Percentiles rank a stretch among this genome's conserved stretches.
These are phyloP conservation scores for Panthera tigris DNA, from an alignment of 2,113 vertebrate genomes.

Conservation along the genomic window DNA sequence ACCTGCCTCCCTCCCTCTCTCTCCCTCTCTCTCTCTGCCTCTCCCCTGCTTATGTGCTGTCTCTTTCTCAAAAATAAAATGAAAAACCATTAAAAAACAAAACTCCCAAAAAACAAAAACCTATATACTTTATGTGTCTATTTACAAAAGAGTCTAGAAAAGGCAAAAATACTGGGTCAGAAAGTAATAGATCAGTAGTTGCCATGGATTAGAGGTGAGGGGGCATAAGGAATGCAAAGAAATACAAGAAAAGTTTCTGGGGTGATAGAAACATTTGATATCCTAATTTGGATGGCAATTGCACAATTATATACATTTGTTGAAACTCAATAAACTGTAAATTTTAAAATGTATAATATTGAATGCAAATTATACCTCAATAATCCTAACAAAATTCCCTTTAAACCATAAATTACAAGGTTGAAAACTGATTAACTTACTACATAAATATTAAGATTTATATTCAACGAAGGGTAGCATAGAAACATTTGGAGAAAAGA, in stretches of 20 bases:
- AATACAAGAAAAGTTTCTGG: not conserved
- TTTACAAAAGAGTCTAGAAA: not conserved
- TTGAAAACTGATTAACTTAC: not conserved
- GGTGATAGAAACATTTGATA: not conserved
- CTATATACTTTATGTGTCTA: not conserved
- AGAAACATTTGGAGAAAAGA: not conserved
- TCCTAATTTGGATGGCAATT: not conserved
- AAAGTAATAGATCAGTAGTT: not conserved
- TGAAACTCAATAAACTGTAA: not conserved
- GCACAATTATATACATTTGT: not conserved
- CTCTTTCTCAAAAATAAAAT: too few species aligned
- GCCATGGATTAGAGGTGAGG: not conserved
- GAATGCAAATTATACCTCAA: not conserved
- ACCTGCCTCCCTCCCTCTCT: too few species aligned
- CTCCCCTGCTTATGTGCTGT: too few species aligned
- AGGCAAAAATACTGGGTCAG: not conserved
- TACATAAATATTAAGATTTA: not conserved
- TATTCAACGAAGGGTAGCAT: not conserved
- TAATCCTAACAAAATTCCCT: not conserved
- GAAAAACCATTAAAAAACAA: not conserved
- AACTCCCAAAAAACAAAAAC: not conserved
- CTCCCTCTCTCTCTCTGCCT: too few species aligned
- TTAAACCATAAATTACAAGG: not conserved
- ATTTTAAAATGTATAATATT: not conserved
- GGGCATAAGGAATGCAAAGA: not conserved